phyloP scores from a whole-genome alignment of 2,888 invertebrate genomes.

The Smittia sp. region DNA sequence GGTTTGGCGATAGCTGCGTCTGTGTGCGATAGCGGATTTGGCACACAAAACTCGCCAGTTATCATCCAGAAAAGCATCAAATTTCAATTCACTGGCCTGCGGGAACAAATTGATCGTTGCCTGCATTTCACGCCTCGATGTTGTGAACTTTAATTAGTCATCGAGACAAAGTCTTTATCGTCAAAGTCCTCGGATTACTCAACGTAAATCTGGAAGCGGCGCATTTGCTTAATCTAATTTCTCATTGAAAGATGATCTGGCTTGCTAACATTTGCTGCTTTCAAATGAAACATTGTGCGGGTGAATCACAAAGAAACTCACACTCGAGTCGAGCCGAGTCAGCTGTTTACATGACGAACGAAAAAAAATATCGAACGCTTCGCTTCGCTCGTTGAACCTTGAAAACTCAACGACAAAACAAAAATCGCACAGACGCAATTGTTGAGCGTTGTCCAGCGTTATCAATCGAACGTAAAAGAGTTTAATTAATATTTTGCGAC shows the following conservation, averaged over 20 bases:
- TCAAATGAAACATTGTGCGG: neutral
- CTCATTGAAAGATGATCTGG: neutral
- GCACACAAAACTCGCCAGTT: neutral
- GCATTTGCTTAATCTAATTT: neutral
- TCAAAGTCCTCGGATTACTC: neutral
- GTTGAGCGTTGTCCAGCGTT: neutral
- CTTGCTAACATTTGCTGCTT: no score
- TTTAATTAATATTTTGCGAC: neutral
- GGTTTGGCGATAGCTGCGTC: neutral
- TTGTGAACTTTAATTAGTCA: neutral
- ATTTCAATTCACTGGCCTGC: neutral
- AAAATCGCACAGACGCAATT: neutral
- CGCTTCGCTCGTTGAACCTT: slow-evolving; percentile 32
- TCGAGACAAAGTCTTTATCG: neutral
- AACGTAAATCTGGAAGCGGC: neutral
- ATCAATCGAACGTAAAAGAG: neutral
- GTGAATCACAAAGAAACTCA: slow-evolving; percentile 24
- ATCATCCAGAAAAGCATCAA: neutral
- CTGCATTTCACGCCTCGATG: no score
- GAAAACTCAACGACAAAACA: slow-evolving; percentile 15
- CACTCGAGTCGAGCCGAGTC: neutral
- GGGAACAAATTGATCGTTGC: neutral
- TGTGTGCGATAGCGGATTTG: neutral
- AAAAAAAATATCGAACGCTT: neutral
- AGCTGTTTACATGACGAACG: slow-evolving; percentile 26